Conservation (phyloP, 2,888 invertebrate genomes). For the Drosophila kanekoi region DNA sequence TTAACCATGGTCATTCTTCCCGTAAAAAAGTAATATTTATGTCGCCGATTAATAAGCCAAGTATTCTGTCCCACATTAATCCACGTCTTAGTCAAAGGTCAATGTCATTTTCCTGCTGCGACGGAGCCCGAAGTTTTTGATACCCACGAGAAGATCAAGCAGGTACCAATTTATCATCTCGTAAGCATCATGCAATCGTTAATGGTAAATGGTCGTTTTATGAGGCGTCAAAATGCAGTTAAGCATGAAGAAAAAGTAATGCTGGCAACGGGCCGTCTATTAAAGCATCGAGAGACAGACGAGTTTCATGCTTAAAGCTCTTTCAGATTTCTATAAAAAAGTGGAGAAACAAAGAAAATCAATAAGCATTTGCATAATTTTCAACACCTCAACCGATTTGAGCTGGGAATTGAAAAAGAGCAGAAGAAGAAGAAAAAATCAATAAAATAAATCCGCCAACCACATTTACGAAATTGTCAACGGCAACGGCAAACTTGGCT, state of each 20-base stretch:
- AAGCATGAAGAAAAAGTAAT: conserved; percentile 40
- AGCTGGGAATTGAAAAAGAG: conserved; percentile 28
- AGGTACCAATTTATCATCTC: conserved; percentile 31
- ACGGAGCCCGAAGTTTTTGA: conserved; percentile 18
- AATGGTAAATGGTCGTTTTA: conserved; percentile 45
- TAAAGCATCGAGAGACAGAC: background rate
- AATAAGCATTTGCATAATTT: conserved; percentile 71
- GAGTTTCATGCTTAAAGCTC: conserved; percentile 32
- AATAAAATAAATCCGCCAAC: conserved; percentile 66
- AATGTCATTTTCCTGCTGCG: conserved; percentile 62
- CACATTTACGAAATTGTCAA: conserved; percentile 75
- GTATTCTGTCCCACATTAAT: conserved; percentile 46
- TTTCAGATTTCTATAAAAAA: conserved; percentile 44
- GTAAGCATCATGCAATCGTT: conserved; percentile 25
- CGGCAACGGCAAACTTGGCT: conserved; percentile 50
- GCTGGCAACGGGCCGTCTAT: conserved; percentile 4
- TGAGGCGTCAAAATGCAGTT: conserved; percentile 58
- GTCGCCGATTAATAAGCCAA: background rate
- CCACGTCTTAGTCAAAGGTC: conserved; percentile 55
- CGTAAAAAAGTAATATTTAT: background rate
- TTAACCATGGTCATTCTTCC: background rate
- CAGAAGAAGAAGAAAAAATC: conserved; percentile 6
- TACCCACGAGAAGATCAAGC: conserved; percentile 5
- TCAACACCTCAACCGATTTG: conserved; percentile 58
- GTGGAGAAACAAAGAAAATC: conserved; percentile 65